Conservation (phyloP, 2,888 invertebrate genomes). For the Barypeithes pellucidus region DNA sequence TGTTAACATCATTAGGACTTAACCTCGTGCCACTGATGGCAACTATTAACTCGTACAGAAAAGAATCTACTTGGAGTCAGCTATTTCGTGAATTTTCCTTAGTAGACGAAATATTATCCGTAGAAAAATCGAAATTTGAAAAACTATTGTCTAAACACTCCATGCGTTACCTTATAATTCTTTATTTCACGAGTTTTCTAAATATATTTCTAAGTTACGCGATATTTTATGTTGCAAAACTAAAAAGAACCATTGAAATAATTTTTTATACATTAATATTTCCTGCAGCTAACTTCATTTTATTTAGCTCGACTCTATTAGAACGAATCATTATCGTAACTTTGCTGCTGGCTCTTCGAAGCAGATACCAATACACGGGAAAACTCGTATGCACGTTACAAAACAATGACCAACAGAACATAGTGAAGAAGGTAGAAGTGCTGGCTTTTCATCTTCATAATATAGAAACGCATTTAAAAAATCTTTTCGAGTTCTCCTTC, state of each 20-base stretch:
- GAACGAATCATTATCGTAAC: neutral
- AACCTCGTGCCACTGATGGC: neutral
- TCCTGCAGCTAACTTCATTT: neutral
- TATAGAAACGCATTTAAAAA: neutral
- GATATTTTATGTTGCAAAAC: neutral
- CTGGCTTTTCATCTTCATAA: neutral
- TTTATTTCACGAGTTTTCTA: no score
- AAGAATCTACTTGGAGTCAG: neutral
- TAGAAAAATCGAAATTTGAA: neutral
- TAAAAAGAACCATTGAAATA: neutral
- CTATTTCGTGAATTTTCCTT: neutral
- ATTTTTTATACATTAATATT: neutral
- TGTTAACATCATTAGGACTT: neutral
- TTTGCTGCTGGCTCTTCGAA: neutral
- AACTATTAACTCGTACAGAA: conserved; percentile 1
- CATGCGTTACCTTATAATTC: neutral
- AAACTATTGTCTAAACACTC: neutral
- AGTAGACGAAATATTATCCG: neutral
- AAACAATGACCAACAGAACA: neutral
- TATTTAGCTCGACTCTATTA: neutral
- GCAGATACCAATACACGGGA: neutral
- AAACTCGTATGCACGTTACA: neutral
- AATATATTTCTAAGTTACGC: neutral
- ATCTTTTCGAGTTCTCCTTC: neutral
- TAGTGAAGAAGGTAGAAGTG: neutral